phyloP scores from a whole-genome alignment of 1,140 invertebrate species.

The Adelges cooleyi region DNA sequence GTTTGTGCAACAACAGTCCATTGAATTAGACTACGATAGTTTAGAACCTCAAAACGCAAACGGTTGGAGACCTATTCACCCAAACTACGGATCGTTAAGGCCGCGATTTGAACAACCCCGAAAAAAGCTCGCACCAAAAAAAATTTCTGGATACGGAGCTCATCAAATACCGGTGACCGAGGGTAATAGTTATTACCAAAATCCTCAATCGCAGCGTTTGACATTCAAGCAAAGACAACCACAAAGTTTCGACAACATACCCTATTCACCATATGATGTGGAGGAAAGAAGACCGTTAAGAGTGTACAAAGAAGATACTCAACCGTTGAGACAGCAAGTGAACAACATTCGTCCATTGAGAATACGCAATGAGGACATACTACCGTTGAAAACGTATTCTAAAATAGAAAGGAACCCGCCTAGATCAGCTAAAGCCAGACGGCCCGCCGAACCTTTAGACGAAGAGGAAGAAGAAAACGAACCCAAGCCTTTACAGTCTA shows the following conservation, averaged over 20 bases:
- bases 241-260: not conserved
- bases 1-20: not conserved
- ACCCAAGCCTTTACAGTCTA: conserved; percentile 4
- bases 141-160: not conserved
- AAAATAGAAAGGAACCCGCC: too few species aligned
- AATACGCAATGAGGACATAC: not conserved
- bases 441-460: not conserved
- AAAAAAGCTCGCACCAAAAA: not conserved
- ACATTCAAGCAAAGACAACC: not conserved
- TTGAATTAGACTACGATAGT: not conserved
- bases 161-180: not conserved
- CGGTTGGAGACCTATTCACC: not conserved
- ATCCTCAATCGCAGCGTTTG: not conserved
- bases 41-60: not conserved
- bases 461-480: conserved; percentile 6
- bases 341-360: not conserved
- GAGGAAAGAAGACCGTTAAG: too few species aligned
- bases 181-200: not conserved
- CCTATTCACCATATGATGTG: not conserved
- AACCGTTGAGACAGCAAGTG: too few species aligned
- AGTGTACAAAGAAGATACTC: too few species aligned
- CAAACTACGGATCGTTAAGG: not conserved
- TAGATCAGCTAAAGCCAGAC: too few species aligned
- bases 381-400: too few species aligned
- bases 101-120: not conserved